Evolutionary conservation across 2,797 vertebrate species (phyloP), one percentile per base, ranked within the genome.

Genomic region (Pangasius macronema): DNA sequence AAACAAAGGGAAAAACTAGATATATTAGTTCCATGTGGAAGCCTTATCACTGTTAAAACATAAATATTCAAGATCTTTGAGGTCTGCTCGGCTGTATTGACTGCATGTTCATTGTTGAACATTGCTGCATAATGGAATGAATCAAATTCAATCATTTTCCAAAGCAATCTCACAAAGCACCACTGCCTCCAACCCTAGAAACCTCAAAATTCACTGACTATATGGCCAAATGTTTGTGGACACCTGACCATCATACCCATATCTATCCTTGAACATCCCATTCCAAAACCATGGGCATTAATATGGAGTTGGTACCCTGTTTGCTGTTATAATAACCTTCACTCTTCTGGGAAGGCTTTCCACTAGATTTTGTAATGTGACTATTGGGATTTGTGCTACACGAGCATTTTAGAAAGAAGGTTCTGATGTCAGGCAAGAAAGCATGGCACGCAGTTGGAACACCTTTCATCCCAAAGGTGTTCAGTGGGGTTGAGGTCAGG

Each of bases 41-140:
- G 89, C 80, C 83, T 86, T 33, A 86, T 84, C 83, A 87, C 88
- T 83, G 85, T 82, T 61, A 51, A 67, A 87, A 55, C 65, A 84
- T 90, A 89, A 88, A 90, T 86, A 90, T 88, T 91, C 77, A 90
- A 24, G 81, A 87, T 89, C 87, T 91, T 89, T 93, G 90, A 91
- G 91, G 87, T 84, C 83, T 87, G 85, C 89, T 91, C 89, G 91
- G 84, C 61, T 83, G 73, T 73, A 86, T 83, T 91, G 91, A 91
- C 89, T 90, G 87, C 85, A 61, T 82, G 61, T 82, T 49, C 72
- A 65, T 88, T 90, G 75, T 87, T 33, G 51, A 67, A 83, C 68
- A 55, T 51, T 86, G 57, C 20, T 87, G 55, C 73, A 80, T 79
- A 57, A 80, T 85, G 51, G 61, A 77, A 68, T 70, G 61, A 63